phyloP scores from a whole-genome alignment of 2,888 invertebrate genomes.

The Esperia sulphurella region DNA sequence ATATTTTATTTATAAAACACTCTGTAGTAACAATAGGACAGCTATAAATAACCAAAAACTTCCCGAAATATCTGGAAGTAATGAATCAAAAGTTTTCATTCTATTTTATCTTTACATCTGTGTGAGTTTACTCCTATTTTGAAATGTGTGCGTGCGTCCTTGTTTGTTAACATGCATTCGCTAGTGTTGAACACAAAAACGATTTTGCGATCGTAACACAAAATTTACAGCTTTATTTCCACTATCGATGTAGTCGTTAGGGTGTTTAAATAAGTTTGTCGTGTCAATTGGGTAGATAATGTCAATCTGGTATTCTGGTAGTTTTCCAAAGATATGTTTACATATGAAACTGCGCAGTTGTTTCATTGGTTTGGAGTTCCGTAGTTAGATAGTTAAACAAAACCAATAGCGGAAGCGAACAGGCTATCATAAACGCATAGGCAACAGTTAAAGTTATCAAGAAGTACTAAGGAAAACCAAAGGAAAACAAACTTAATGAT shows the following conservation, averaged over 20 bases:
- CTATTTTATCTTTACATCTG: background rate
- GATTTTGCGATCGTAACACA: background rate
- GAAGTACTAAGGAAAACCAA: no score
- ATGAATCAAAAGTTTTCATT: background rate
- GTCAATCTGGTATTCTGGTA: slow-evolving; percentile 3
- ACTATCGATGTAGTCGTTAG: no score
- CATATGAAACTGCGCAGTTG: slow-evolving; percentile 13
- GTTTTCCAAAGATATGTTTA: slow-evolving; percentile 14
- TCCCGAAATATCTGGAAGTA: background rate
- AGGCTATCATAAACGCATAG: no score
- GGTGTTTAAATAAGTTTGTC: background rate
- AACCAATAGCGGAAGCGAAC: no score
- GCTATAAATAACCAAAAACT: no score
- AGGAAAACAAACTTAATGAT: no score
- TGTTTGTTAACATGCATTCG: slow-evolving; percentile 6
- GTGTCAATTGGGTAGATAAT: background rate
- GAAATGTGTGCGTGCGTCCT: background rate
- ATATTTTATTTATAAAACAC: no score
- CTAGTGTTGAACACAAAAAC: background rate
- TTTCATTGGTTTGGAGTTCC: background rate
- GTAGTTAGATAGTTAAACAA: no score
- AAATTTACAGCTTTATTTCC: background rate
- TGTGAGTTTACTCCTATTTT: background rate
- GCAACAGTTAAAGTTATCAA: no score
- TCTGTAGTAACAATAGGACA: no score